Evolutionary conservation across 2,113 vertebrate species (phyloP), one percentile per base, ranked within the genome.

Genomic region (Mohoua ochrocephala): DNA sequence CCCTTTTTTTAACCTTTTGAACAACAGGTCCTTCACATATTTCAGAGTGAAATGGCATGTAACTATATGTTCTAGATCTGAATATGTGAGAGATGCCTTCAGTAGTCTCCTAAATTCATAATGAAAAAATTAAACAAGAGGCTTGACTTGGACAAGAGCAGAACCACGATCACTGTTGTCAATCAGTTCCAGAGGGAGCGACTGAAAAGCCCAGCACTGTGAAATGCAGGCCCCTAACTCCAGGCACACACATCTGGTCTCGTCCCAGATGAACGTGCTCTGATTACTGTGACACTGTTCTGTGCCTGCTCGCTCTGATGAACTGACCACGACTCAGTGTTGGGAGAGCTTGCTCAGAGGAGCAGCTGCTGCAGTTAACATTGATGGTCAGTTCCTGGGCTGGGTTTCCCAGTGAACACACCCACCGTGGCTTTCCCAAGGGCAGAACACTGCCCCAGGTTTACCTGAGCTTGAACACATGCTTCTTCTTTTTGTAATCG

Each of bases 401-500:
- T 45, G 53, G 30, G 17, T 56, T 50, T 2, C 59, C 42, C 31
- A 23, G 39, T 7, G 37, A 84, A 42, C 47, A 61, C 5, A 69
- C 11, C 81, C 89, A 53, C 9, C 47, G 35, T 15, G 33, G 33
- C 61, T 42, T 23, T 18, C 19, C 27, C 11, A 42, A 12, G 0
- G 27, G 42, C 23, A 75, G 50, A 59, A 71, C 14, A 20, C 26
- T 73, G 42, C 16, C 17, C 11, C 11, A 35, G 41, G 61, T 97
- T 98, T 96, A 99, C 99, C 99, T 99, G 94, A 99, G 98, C 88
- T 99, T 99, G 97, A 99, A 99, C 94, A 99, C 99, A 15, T 99
- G 99, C 68, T 99, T 99, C 95, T 99, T 99, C 98, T 99, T 99
- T 77, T 99, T 99, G 97, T 99, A 99, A 87, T 99, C 99, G 2